A percentile compares a stretch with the other conserved stretches of the same genome.
Conservation (phyloP, 2,888 invertebrate species). For the Rotaria magnacalcarata region DNA sequence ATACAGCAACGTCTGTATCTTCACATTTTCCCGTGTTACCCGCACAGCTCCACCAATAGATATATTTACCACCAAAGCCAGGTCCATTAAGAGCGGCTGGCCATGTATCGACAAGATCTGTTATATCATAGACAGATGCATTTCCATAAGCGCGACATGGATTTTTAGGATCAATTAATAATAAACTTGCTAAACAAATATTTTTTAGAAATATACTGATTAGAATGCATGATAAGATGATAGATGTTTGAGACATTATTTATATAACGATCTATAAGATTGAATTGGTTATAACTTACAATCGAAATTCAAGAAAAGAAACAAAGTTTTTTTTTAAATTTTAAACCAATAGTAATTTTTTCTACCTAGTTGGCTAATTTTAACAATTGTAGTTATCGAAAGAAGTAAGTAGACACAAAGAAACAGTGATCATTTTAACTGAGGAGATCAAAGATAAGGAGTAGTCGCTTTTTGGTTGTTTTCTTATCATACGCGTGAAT, state of each 20-base stretch:
- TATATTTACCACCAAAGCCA: neutral
- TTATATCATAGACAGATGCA: neutral
- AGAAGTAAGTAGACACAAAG: neutral
- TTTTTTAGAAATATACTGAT: neutral
- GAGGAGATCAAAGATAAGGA: neutral
- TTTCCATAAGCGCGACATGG: slow-evolving; percentile 6
- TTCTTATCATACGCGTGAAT: neutral
- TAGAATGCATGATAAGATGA: neutral
- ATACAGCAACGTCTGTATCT: neutral
- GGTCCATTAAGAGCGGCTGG: neutral
- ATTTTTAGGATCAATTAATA: neutral
- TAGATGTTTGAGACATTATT: too few species aligned
- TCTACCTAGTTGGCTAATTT: too few species aligned
- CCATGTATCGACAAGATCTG: neutral
- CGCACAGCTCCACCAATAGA: slow-evolving; percentile 7
- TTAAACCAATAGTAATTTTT: too few species aligned
- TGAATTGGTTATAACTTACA: too few species aligned
- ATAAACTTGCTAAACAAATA: neutral
- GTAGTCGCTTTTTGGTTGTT: neutral
- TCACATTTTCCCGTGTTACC: neutral
- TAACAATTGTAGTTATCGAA: too few species aligned
- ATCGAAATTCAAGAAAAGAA: too few species aligned
- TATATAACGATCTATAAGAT: neutral
- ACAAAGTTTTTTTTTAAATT: too few species aligned
- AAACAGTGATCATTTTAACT: too few species aligned